Base-by-base conservation (phyloP, 1,140 invertebrate genomes). In the Solen grandis region DNA sequence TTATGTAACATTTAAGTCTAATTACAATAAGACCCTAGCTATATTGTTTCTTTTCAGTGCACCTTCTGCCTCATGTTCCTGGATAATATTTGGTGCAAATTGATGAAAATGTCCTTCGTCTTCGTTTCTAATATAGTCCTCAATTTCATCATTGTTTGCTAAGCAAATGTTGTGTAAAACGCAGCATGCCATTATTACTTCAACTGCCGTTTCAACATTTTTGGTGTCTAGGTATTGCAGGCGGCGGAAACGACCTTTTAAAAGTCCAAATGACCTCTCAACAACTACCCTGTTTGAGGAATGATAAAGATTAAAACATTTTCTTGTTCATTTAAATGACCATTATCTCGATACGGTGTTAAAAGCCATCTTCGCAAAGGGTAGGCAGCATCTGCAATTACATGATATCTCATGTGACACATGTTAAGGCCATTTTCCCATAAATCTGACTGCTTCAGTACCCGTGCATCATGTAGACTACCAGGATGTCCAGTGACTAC, bases 131-230 rank as follows among this genome's bases (percentile, higher is more conserved):
- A 73, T 5, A 66, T 66, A 74, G 19, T 83, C 81, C 13, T 31
- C 19, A 35, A 83, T 27, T 5, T 66, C 69, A 16, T 83, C 75
- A 35, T 79, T 25, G 14, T 46, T 55, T 13, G 63, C 13, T 54
- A 90, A 81, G 75, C 88, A 90, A 2, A 91, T 69, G 74, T 92
- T 91, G 60, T 92, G 88, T 65, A 92, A 70, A 8, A 92, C 84
- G 72, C 88, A 92, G 70, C 85, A 85, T 13, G 86, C 60, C 25
- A 68, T 70, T 0, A 81, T 77, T 1, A 74, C 65, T 19, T 63
- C 25, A 65, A 55, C 52, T 41, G 87, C 85, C 62, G 88, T 88
- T 82, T 87, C 85, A 46, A 90, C 84, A 2, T 79, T 69, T 13
- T 81, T 79, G 16, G 79, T 85, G 36, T 86, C 76, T 1, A 91